Evolutionary conservation across 2,888 invertebrate genomes (phyloP), one percentile per base, ranked within the genome.

Genomic region (Troilus luridus): DNA sequence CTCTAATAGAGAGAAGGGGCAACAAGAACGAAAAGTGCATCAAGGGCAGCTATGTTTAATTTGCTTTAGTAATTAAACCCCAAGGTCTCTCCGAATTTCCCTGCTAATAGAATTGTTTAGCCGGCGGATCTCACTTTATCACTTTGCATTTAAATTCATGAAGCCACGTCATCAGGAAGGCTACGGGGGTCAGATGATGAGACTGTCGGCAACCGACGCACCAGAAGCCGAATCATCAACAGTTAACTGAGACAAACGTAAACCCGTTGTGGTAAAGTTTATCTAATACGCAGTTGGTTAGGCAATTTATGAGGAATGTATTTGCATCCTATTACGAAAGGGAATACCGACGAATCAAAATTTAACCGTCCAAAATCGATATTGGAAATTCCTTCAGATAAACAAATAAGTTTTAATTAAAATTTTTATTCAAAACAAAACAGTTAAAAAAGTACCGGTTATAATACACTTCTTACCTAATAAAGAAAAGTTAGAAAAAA

Each of bases 71-170:
- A 77, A 77, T 77, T 77, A 77, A 21, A 6, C 7, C 19, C 56
- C 6, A 11, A 11, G 56, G 21, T 14, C 85, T 11, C 85, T 85
- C 85, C 56, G 41, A 54, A 85, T 56, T 56, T 85, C 56, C 56
- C 85, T 85, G n/a, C 85, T 56, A 85, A 85, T 58, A 58, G 56
- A 85, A 56, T 85, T 85, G 56, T 85, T 58, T n/a, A n/a, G 54
- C 85, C 14, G 85, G 21, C 21, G 85, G 85, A 58, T 85, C 56
- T 56, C 54, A n/a, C 85, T 85, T 56, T 41, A 85, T 56, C n/a
- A 12, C n/a, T 85, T 56, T 85, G n/a, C n/a, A 85, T 85, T 85
- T 85, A 85, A 85, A 85, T 85, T 85, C 85, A 85, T 58, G 56
- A 58, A 24, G n/a, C 56, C 21, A 3, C 8, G 56, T 85, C 56